Percentiles rank a stretch among this genome's conserved stretches.
These are phyloP conservation scores for Nannospalax galili DNA, from an alignment of 2,113 vertebrate species.

Conservation along the genomic window DNA sequence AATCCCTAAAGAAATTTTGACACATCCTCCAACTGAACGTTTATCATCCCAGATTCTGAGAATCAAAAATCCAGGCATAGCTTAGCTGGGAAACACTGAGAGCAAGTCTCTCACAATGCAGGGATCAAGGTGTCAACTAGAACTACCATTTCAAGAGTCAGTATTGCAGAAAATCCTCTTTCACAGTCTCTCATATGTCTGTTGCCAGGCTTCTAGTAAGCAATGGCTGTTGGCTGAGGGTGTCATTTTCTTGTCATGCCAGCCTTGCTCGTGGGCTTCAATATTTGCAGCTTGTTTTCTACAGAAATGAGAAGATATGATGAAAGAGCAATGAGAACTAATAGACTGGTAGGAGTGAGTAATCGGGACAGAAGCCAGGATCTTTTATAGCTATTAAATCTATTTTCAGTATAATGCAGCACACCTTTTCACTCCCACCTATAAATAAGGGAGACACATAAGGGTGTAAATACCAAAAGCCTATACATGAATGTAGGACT, in stretches of 20 bases:
- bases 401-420: background rate
- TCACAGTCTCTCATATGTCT: background rate
- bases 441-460: accelerated
- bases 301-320: background rate
- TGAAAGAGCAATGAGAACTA: background rate
- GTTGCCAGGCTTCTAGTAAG: too few relatives aligned
- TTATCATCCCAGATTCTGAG: background rate
- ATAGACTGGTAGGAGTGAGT: background rate
- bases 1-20: background rate
- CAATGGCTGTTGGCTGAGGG: background rate
- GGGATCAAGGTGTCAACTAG: background rate
- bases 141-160: background rate
- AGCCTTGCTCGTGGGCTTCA: background rate
- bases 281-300: background rate
- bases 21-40: background rate
- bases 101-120: background rate
- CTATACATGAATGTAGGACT: background rate
- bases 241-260: background rate
- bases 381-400: background rate
- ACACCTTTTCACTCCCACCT: background rate
- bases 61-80: background rate
- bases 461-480: accelerated
- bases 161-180: background rate
- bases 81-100: background rate
- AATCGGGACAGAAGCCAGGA: background rate